These are phyloP conservation scores for Labrus mixtus DNA, from an alignment of 2,113 vertebrate species.

Conservation along the genomic window DNA sequence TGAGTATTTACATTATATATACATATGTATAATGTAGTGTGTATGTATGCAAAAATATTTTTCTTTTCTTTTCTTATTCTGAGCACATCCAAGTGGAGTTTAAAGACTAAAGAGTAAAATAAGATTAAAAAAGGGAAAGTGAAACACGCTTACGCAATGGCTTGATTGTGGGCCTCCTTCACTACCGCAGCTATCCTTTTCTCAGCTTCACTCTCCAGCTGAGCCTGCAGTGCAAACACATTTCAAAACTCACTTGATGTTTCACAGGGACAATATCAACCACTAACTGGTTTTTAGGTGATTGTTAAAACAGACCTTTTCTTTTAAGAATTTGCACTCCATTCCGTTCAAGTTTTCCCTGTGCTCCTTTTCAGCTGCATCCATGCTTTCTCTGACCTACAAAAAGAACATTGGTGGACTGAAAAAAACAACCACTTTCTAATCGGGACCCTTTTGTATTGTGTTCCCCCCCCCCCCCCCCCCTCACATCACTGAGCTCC, in stretches of 20 bases:
- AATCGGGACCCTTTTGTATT: not conserved
- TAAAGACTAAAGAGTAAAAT: conserved; percentile 65
- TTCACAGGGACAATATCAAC: not conserved
- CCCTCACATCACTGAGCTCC: conserved; percentile 84
- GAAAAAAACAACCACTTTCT: not conserved
- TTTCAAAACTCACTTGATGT: not conserved
- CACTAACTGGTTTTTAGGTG: not conserved
- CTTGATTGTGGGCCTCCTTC: conserved; percentile 86
- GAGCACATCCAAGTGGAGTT: conserved; percentile 61
- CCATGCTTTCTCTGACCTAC: conserved; percentile 86
- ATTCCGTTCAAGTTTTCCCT: conserved; percentile 83
- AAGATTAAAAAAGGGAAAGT: conserved; percentile 53
- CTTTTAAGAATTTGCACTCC: conserved; percentile 86
- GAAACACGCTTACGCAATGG: conserved; percentile 85
- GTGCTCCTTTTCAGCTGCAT: conserved; percentile 81
- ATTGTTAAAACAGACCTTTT: conserved; percentile 83
- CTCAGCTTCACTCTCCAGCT: conserved; percentile 87
- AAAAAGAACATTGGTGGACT: conserved; percentile 3
- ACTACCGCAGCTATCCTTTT: conserved; percentile 82
- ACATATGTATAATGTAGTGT: too few relatives aligned
- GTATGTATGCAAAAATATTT: too few relatives aligned
- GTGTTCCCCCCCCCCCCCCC: too few relatives aligned
- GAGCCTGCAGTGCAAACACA: conserved; percentile 79
- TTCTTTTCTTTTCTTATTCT: conserved; percentile 65
- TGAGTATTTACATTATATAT: too few relatives aligned